Base-by-base conservation (phyloP, 2,888 invertebrate species). In the Habroteleia sp. region DNA sequence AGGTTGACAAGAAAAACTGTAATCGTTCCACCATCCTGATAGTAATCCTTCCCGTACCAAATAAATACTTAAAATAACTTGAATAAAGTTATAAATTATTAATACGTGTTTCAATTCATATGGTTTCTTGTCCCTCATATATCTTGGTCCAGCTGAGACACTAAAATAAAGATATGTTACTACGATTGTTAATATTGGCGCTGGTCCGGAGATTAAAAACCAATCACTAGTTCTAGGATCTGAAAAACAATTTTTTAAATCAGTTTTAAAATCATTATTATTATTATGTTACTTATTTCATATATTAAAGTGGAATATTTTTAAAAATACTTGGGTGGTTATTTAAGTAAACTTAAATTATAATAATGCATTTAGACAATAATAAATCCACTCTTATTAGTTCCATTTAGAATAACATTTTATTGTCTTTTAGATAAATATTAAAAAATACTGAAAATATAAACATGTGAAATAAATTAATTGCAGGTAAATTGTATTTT, bases 41-140 rank as follows among this genome's bases (percentile, higher is more conserved):
- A 77, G 48, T 1, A 82, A 41, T 4, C 81, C 87, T 75, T 95
- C 94, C 83, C 92, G 89, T 83, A 97, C 94, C 77, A 96, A 90
- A 90, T 92, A 96, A 31, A 92, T 89, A 83, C 97, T 97, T 60
- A 95, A 90, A 5, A 94, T 54, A 4, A 97, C 96, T 92, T 98
- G 97, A 31, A 94, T 84, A 74, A 96, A 93, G 88, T 98, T 98
- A 89, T 98, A 98, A 2, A 94, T 88, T 11, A 97, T 91, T 77
- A 98, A 89, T 0, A 94, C 91, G 74, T 92, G 93, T 83, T 94
- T 93, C 29, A 98, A 88, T 74, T 95, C 92, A 85, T 93, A 94
- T 0, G 97, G 96, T 83, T 96, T 93, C 80, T 95, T 92, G 86
- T 96, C 92, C 73, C 93, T 92, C 98, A 98, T 98, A 81, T 94